These are phyloP conservation scores for Trichogramma pretiosum DNA, from an alignment of 1,140 invertebrate species.

Conservation along the genomic window DNA sequence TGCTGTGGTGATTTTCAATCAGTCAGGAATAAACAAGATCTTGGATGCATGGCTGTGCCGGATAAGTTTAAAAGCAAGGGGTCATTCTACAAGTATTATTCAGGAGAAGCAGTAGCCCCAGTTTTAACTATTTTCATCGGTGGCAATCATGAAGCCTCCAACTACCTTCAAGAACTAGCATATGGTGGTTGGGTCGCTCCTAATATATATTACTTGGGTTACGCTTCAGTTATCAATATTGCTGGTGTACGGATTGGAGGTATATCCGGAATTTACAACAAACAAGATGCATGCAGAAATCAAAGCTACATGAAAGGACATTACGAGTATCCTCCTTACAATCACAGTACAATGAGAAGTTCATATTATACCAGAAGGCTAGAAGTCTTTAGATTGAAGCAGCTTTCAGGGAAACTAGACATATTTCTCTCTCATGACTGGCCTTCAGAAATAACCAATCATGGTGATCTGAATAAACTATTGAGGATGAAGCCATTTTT, in stretches of 20 bases:
- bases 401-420: slow-evolving; percentile 68
- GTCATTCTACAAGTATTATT: slow-evolving; percentile 96
- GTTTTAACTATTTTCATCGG: slow-evolving; percentile 94
- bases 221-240: slow-evolving; percentile 79
- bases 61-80: slow-evolving; percentile 85
- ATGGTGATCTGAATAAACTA: slow-evolving; percentile 71
- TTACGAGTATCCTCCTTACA: slow-evolving; percentile 81
- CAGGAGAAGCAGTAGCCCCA: slow-evolving; percentile 84
- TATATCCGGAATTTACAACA: slow-evolving; percentile 91
- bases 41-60: slow-evolving; percentile 90
- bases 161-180: slow-evolving; percentile 89
- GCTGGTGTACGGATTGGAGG: slow-evolving; percentile 87
- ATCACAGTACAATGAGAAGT: slow-evolving; percentile 65
- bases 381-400: slow-evolving; percentile 75
- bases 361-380: slow-evolving; percentile 91
- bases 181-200: slow-evolving; percentile 98
- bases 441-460: slow-evolving; percentile 81
- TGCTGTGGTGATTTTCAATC: slow-evolving; percentile 98
- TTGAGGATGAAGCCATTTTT: slow-evolving; percentile 73
- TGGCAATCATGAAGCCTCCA: slow-evolving; percentile 98
- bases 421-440: slow-evolving; percentile 96
- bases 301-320: slow-evolving; percentile 90
- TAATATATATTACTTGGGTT: slow-evolving; percentile 96
- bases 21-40: slow-evolving; percentile 66
- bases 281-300: too few species aligned